Percentiles rank a stretch among this genome's conserved stretches.
Conservation (phyloP, 2,797 vertebrate species). For the Euphonia xanthogaster region DNA sequence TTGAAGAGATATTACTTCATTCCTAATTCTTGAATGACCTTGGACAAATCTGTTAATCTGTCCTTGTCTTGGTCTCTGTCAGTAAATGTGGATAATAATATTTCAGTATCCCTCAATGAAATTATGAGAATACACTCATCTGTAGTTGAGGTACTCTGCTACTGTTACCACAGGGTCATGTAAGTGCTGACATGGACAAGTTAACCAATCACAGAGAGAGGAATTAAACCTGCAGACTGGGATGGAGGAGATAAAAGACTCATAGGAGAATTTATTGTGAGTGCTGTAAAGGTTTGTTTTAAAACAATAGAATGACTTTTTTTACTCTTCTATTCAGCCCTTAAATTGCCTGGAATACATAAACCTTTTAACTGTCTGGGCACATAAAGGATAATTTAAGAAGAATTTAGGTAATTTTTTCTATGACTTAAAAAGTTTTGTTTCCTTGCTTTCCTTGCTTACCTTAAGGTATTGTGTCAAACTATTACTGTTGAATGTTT, state of each 20-base stretch:
- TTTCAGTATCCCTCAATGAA: slow-evolving; percentile 3
- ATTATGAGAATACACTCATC: background rate
- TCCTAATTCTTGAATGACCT: background rate
- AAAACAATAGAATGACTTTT: background rate
- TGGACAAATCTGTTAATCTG: slow-evolving; percentile 2
- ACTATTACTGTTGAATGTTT: background rate
- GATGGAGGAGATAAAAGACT: background rate
- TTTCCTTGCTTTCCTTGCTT: slow-evolving; percentile 22
- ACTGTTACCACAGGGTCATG: background rate
- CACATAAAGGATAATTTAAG: background rate
- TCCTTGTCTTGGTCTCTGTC: slow-evolving; percentile 11
- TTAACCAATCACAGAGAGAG: background rate
- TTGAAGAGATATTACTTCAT: background rate
- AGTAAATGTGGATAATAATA: background rate
- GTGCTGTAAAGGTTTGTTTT: background rate
- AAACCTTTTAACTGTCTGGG: background rate
- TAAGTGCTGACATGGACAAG: background rate
- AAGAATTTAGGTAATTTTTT: background rate
- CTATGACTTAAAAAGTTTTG: background rate
- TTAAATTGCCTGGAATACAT: background rate
- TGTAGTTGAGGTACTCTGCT: background rate
- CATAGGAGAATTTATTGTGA: background rate
- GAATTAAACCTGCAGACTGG: background rate
- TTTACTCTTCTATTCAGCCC: background rate
- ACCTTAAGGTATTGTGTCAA: background rate